A percentile compares a stretch with the other conserved stretches of the same genome.
These are phyloP conservation scores for Plagodis dolabraria DNA, from an alignment of 2,888 invertebrate genomes.

Conservation along the genomic window DNA sequence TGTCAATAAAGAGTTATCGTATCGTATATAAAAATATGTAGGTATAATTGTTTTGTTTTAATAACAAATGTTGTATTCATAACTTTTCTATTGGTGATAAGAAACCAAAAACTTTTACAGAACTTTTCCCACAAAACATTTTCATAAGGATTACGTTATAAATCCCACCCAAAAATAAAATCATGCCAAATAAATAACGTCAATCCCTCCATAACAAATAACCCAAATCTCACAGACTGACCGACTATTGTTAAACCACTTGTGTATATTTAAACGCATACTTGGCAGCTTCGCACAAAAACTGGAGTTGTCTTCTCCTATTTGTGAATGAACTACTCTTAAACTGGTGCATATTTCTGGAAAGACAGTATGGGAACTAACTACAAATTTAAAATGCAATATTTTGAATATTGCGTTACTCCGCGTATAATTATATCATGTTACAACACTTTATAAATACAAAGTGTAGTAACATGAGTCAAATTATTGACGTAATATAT, in stretches of 20 bases:
- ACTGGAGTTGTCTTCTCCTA: slow-evolving; percentile 5
- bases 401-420: no score
- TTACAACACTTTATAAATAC: no score
- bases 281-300: slow-evolving; percentile 25
- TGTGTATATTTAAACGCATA: slow-evolving; percentile 18
- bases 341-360: neutral
- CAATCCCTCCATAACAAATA: neutral
- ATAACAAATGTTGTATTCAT: no score
- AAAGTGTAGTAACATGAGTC: no score
- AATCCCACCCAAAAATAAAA: neutral
- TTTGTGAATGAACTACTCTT: slow-evolving; percentile 22
- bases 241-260: slow-evolving; percentile 13
- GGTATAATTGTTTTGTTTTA: no score
- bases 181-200: slow-evolving; percentile 1
- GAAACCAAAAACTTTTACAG: no score
- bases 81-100: no score
- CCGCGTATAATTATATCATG: no score
- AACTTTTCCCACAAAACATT: neutral
- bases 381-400: no score
- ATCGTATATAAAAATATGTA: no score
- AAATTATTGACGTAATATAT: no score
- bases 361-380: slow-evolving; percentile 7
- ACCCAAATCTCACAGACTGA: slow-evolving; percentile 13
- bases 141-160: neutral
- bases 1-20: no score